Percentiles rank a stretch among this genome's conserved stretches.
phyloP scores from a whole-genome alignment of 2,113 vertebrate genomes.

The Balaeniceps rex region DNA sequence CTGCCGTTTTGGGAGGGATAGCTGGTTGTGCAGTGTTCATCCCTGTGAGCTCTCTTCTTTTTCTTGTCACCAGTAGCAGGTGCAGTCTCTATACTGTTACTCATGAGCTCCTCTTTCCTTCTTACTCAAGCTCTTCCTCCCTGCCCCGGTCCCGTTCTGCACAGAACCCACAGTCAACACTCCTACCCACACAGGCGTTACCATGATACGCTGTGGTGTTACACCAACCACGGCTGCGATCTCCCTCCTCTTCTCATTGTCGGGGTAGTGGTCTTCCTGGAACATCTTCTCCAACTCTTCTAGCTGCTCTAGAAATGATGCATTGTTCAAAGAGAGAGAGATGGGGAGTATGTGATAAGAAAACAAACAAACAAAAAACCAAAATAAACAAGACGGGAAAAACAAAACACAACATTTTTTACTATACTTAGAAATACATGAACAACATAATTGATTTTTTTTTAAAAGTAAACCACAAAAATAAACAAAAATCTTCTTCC shows the following conservation, averaged over 20 bases:
- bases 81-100: background rate
- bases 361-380: background rate
- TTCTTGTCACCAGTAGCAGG: background rate
- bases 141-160: background rate
- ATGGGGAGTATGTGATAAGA: background rate
- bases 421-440: background rate
- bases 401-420: background rate
- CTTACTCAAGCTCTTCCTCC: background rate
- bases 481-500: background rate
- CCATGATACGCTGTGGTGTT: constrained; percentile 92
- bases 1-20: background rate
- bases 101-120: background rate
- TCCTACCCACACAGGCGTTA: constrained; percentile 31
- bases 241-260: constrained; percentile 85
- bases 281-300: constrained; percentile 87
- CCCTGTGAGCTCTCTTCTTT: background rate
- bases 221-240: constrained; percentile 88
- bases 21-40: background rate
- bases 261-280: constrained; percentile 92
- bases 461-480: background rate
- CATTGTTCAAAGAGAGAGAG: background rate
- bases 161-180: background rate
- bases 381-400: background rate
- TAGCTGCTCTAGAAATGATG: constrained; percentile 82
- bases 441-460: background rate